Percentiles rank a stretch among this genome's conserved stretches.
Conservation (phyloP, 2,113 vertebrate species). For the Silurus glanis region DNA sequence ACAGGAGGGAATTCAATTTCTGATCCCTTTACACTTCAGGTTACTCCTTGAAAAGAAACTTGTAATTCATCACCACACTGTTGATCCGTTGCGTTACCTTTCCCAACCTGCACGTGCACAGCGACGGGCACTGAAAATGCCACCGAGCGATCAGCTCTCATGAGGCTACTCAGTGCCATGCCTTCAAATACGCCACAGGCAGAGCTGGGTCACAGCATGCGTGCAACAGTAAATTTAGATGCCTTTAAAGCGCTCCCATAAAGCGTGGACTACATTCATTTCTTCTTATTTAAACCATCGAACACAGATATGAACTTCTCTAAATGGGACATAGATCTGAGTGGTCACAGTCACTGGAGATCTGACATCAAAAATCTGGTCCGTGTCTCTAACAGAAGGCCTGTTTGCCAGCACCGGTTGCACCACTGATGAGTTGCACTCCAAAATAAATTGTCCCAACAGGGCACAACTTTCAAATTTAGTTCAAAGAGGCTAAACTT, state of each 20-base stretch:
- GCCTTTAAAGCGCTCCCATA: conserved; percentile 77
- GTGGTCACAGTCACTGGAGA: conserved; percentile 71
- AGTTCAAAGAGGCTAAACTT: conserved; percentile 62
- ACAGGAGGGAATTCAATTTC: conserved; percentile 5
- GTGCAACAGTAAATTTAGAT: conserved; percentile 75
- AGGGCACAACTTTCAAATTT: conserved; percentile 67
- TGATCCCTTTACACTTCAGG: background rate
- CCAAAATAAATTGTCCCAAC: conserved; percentile 72
- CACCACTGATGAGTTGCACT: conserved; percentile 72
- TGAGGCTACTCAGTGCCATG: conserved; percentile 57
- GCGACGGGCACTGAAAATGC: conserved; percentile 58
- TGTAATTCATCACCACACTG: background rate
- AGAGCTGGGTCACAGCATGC: conserved; percentile 69
- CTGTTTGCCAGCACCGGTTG: conserved; percentile 73
- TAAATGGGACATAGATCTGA: conserved; percentile 82
- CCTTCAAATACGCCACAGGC: conserved; percentile 49
- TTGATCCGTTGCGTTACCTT: conserved; percentile 51
- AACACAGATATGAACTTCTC: conserved; percentile 74
- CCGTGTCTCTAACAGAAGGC: conserved; percentile 68
- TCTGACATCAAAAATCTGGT: conserved; percentile 72
- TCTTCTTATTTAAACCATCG: conserved; percentile 72
- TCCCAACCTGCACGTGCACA: conserved; percentile 52
- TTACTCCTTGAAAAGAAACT: background rate
- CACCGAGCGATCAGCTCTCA: conserved; percentile 55
- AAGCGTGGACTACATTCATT: conserved; percentile 75